Evolutionary conservation across 2,113 vertebrate genomes (phyloP).

Genomic region (Narcine bancroftii): DNA sequence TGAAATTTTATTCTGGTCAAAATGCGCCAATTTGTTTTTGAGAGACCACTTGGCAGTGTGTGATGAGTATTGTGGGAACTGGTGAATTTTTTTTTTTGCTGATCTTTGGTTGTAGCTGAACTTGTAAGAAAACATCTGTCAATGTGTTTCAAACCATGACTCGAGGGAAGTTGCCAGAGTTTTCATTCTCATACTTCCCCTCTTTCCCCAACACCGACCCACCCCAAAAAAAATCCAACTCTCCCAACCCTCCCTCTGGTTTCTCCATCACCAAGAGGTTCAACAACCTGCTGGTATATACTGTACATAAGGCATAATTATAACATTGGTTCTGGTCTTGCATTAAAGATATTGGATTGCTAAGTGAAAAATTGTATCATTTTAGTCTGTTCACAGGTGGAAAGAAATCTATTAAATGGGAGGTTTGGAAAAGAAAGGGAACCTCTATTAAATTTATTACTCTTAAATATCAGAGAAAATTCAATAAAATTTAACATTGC

Average conservation of each 20-base stretch:
- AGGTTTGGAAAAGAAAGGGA: background rate
- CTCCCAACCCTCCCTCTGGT: background rate
- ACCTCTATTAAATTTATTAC: background rate
- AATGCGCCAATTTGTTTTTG: background rate
- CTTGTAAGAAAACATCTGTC: background rate
- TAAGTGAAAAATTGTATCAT: background rate
- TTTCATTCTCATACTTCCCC: too few species aligned
- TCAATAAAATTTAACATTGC: background rate
- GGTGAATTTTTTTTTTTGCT: background rate
- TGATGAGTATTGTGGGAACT: too few species aligned
- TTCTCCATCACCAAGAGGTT: background rate
- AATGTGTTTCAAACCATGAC: too few species aligned
- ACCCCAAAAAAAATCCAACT: too few species aligned
- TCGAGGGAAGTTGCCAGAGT: too few species aligned
- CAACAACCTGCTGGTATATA: background rate
- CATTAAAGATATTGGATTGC: background rate
- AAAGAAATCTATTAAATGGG: background rate
- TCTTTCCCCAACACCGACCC: too few species aligned
- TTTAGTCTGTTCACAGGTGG: background rate
- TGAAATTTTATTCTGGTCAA: background rate
- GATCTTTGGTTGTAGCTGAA: background rate
- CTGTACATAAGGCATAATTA: background rate
- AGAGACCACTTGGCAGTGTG: background rate
- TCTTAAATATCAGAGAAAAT: background rate
- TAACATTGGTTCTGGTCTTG: background rate